A percentile compares a stretch with the other conserved stretches of the same genome.
phyloP scores from a whole-genome alignment of 92 coral and sea anemone species.

The Zoanthus solanderi region DNA sequence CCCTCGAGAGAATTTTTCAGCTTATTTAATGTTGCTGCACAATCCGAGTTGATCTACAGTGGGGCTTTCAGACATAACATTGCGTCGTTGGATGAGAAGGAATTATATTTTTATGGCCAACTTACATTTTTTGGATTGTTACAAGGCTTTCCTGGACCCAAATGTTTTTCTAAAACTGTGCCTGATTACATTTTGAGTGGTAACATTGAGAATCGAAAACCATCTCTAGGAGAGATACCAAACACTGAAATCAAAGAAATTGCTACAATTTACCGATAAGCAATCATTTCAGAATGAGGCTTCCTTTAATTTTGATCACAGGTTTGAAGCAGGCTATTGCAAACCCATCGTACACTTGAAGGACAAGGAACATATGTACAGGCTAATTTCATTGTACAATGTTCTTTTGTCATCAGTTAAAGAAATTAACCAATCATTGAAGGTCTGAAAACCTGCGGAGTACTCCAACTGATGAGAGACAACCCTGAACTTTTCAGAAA shows the following conservation, averaged over 20 bases:
- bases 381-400: constrained; percentile 5
- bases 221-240: constrained; percentile 58
- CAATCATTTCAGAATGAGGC: constrained; percentile 61
- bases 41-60: constrained; percentile 25
- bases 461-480: constrained; percentile 31
- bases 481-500: constrained; percentile 36
- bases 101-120: constrained; percentile 23
- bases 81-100: constrained; percentile 21
- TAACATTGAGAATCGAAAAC: constrained; percentile 43
- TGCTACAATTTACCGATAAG: constrained; percentile 53
- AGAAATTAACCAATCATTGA: constrained; percentile 50
- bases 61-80: constrained; percentile 49
- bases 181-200: constrained; percentile 51
- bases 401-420: constrained; percentile 37
- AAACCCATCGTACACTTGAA: constrained; percentile 61
- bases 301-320: constrained; percentile 58
- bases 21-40: constrained; percentile 11
- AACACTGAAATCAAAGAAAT: constrained; percentile 46
- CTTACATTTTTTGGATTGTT: constrained; percentile 49
- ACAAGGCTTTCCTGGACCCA: constrained; percentile 59
- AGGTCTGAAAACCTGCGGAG: constrained; percentile 43
- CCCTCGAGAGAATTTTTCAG: constrained; percentile 14
- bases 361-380: constrained; percentile 63
- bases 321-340: constrained; percentile 70
- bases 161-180: constrained; percentile 50